Percentiles rank a stretch among this genome's conserved stretches.
Evolutionary conservation across 1,140 invertebrate species (phyloP).

Genomic region (Reticulitermes speratus): DNA sequence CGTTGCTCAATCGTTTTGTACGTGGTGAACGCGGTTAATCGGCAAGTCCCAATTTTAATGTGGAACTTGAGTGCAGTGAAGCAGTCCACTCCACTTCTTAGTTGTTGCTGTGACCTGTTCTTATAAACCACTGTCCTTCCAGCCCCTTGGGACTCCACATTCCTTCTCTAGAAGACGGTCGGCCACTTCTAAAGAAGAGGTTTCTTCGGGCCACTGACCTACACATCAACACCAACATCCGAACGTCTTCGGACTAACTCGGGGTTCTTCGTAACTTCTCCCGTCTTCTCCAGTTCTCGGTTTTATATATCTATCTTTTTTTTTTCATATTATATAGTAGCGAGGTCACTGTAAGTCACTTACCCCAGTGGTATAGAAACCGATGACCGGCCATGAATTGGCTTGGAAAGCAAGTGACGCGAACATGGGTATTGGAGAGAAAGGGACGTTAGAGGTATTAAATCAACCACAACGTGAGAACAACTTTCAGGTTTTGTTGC

Average conservation of each 20-base stretch:
- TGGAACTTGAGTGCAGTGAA: background rate
- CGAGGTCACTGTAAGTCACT: slow-evolving; percentile 35
- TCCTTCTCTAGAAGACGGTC: background rate
- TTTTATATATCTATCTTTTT: background rate
- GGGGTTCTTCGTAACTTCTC: slow-evolving; percentile 24
- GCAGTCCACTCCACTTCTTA: background rate
- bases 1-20: too few relatives aligned
- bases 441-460: background rate
- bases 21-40: background rate
- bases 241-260: slow-evolving; percentile 23
- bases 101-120: background rate
- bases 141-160: background rate
- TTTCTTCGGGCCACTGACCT: slow-evolving; percentile 35
- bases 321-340: background rate
- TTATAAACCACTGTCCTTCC: background rate
- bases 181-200: background rate
- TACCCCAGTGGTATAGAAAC: slow-evolving; percentile 36
- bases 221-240: slow-evolving; percentile 26
- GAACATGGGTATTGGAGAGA: background rate
- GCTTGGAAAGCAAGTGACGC: background rate
- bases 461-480: background rate
- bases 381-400: slow-evolving; percentile 20
- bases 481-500: background rate
- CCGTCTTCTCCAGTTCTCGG: background rate
- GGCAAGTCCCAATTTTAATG: slow-evolving; percentile 6